phyloP scores from a whole-genome alignment of 2,113 vertebrate species.

The Indri indri region DNA sequence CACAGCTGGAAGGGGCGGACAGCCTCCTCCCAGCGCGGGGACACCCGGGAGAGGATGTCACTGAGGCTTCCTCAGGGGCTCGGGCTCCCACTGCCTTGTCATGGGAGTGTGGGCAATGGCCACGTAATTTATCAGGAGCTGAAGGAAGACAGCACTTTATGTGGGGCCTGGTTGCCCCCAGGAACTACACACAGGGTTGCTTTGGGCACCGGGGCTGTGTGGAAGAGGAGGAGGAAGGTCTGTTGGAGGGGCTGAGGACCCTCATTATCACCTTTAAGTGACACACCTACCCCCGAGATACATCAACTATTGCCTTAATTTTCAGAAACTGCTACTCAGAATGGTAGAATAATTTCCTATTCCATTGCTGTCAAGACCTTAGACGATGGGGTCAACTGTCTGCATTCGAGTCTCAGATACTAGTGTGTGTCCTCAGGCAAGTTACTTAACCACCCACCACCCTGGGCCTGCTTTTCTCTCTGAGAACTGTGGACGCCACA shows the following conservation, averaged over 20 bases:
- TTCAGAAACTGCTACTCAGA: not conserved
- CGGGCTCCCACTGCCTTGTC: rapidly evolving
- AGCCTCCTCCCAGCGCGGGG: no score
- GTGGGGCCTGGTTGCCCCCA: not conserved
- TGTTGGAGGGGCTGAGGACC: not conserved
- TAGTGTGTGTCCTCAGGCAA: no score
- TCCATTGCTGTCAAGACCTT: not conserved
- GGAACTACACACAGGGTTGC: not conserved
- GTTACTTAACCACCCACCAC: rapidly evolving
- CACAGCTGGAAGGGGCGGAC: not conserved
- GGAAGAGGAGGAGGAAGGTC: not conserved
- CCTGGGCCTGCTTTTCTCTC: rapidly evolving
- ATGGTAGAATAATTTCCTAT: not conserved
- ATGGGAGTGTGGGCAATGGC: rapidly evolving
- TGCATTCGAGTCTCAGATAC: not conserved
- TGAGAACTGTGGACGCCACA: rapidly evolving
- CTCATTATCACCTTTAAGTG: not conserved
- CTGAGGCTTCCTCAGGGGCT: not conserved
- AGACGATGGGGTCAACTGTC: not conserved
- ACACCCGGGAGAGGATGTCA: rapidly evolving
- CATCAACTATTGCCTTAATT: not conserved
- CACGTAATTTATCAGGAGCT: not conserved
- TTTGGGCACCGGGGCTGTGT: rapidly evolving
- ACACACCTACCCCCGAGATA: not conserved
- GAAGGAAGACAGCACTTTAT: not conserved